A percentile compares a stretch with the other conserved stretches of the same genome.
These are phyloP conservation scores for Notothenia rossii DNA, from an alignment of 2,113 vertebrate genomes.

Conservation along the genomic window DNA sequence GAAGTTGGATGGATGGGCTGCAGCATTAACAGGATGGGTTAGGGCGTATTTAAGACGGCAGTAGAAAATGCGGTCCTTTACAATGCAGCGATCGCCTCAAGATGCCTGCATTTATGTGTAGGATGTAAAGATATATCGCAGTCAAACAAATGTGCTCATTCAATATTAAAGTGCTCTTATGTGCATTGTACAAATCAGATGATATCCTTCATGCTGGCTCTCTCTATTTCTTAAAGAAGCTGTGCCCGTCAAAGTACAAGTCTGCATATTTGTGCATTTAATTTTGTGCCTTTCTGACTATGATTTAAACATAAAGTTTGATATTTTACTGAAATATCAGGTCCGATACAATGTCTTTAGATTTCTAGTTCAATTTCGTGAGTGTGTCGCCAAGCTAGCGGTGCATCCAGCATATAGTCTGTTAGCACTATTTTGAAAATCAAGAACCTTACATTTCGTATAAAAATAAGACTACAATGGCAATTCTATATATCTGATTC, in stretches of 20 bases:
- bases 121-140: conserved; percentile 61
- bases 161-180: conserved; percentile 53
- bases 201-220: conserved; percentile 31
- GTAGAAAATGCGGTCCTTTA: conserved; percentile 59
- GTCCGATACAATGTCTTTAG: no score
- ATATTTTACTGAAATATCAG: background rate
- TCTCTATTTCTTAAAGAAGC: conserved; percentile 21
- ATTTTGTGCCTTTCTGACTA: conserved; percentile 11
- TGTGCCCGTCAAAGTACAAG: background rate
- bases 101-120: conserved; percentile 52
- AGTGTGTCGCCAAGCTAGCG: no score
- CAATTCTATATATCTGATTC: no score
- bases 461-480: no score
- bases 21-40: conserved; percentile 51
- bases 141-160: conserved; percentile 61
- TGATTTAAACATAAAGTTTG: background rate
- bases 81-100: conserved; percentile 50
- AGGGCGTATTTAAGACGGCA: conserved; percentile 66
- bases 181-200: conserved; percentile 46
- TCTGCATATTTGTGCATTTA: background rate
- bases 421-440: no score
- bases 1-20: conserved; percentile 60
- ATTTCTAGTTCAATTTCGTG: background rate
- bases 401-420: background rate
- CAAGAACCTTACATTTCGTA: no score